Evolutionary conservation across 2,888 invertebrate genomes (phyloP).

Genomic region (Conistra vaccinii): DNA sequence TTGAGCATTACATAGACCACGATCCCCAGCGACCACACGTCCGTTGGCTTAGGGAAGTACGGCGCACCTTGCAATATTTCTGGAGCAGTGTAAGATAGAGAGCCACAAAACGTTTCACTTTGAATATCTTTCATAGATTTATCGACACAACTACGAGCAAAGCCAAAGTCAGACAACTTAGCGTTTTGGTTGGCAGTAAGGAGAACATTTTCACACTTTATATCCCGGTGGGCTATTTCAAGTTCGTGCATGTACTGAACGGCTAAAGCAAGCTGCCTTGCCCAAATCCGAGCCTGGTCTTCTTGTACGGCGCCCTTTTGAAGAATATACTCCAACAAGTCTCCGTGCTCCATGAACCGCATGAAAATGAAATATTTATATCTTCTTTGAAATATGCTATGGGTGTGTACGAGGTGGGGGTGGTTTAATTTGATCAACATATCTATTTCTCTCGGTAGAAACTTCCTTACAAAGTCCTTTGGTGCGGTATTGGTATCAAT

Average conservation of each 20-base stretch:
- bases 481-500: slow-evolving; percentile 94
- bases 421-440: slow-evolving; percentile 94
- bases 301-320: slow-evolving; percentile 93
- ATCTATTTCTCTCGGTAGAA: slow-evolving; percentile 95
- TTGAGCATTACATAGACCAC: slow-evolving; percentile 96
- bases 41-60: slow-evolving; percentile 93
- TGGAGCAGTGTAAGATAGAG: slow-evolving; percentile 96
- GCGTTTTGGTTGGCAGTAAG: slow-evolving; percentile 94
- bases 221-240: slow-evolving; percentile 94
- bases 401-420: slow-evolving; percentile 95
- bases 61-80: slow-evolving; percentile 95
- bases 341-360: slow-evolving; percentile 94
- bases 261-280: slow-evolving; percentile 92
- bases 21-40: slow-evolving; percentile 95
- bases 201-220: slow-evolving; percentile 96
- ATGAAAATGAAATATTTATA: slow-evolving; percentile 95
- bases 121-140: slow-evolving; percentile 85
- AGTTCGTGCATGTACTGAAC: slow-evolving; percentile 94
- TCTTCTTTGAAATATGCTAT: slow-evolving; percentile 93
- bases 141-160: slow-evolving; percentile 90
- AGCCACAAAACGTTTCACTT: slow-evolving; percentile 96
- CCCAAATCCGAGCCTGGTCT: slow-evolving; percentile 93
- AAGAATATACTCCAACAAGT: slow-evolving; percentile 93
- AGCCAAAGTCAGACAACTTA: slow-evolving; percentile 96
- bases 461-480: slow-evolving; percentile 94